A percentile compares a stretch with the other conserved stretches of the same genome.
Evolutionary conservation across 2,113 vertebrate species (phyloP).

Genomic region (Tringa solitaria): DNA sequence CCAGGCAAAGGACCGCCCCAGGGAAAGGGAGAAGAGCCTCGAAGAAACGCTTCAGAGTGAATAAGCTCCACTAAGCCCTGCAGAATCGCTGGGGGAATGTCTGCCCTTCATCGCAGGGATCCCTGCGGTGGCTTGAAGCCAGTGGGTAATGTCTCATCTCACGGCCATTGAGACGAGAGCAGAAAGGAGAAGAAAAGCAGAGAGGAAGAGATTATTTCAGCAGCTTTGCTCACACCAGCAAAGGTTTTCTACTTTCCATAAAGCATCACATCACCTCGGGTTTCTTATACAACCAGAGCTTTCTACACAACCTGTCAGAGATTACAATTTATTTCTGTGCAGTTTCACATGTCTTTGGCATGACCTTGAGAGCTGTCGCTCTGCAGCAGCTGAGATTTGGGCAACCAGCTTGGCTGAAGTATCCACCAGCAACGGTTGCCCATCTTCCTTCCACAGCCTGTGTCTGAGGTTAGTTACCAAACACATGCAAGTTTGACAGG

Average conservation of each 20-base stretch:
- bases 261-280: fast-evolving
- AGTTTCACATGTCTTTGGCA: background rate
- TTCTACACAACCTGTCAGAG: background rate
- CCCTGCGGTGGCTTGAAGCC: background rate
- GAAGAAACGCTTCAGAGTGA: background rate
- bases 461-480: background rate
- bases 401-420: background rate
- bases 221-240: background rate
- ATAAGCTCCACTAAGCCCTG: background rate
- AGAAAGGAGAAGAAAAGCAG: background rate
- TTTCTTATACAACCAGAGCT: background rate
- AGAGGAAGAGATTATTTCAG: background rate
- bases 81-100: background rate
- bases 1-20: background rate
- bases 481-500: background rate
- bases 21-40: background rate
- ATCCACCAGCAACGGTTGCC: background rate
- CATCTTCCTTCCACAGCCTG: background rate
- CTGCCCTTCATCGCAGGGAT: background rate
- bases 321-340: background rate
- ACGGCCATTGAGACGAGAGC: background rate
- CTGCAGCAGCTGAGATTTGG: background rate
- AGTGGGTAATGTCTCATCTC: background rate
- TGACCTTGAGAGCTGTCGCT: background rate
- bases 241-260: background rate